Evolutionary conservation across 2,888 invertebrate species (phyloP).

Genomic region (Salpingus planirostris): DNA sequence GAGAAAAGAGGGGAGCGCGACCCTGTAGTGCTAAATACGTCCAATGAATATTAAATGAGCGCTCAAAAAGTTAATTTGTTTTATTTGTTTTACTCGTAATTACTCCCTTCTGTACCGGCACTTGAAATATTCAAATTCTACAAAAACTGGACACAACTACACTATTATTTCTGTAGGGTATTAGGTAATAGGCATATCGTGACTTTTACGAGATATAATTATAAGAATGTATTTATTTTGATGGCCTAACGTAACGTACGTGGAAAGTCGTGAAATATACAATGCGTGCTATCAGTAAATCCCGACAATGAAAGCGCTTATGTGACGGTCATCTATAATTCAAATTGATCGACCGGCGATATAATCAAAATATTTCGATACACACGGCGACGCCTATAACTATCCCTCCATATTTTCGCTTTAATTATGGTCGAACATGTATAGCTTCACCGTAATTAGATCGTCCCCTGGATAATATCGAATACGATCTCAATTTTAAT

Average conservation of each 20-base stretch:
- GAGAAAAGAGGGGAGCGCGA: constrained; percentile 15
- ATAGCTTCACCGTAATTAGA: constrained; percentile 12
- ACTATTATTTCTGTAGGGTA: too few species aligned
- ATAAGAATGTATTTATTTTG: too few species aligned
- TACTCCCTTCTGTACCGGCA: too few species aligned
- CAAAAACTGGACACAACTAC: too few species aligned
- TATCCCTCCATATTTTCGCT: constrained; percentile 11
- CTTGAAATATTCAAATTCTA: too few species aligned
- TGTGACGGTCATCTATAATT: constrained; percentile 17
- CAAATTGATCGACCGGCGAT: constrained; percentile 17
- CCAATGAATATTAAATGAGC: constrained; percentile 22
- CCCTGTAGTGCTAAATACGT: constrained; percentile 19
- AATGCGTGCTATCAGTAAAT: constrained; percentile 1
- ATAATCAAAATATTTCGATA: constrained; percentile 14
- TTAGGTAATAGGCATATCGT: too few species aligned
- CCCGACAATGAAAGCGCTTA: constrained; percentile 11
- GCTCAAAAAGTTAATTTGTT: constrained; percentile 19
- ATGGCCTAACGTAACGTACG: too few species aligned
- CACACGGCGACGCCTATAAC: constrained; percentile 9
- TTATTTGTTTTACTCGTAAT: constrained; percentile 19
- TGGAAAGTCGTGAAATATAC: too few species aligned
- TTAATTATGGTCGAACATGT: constrained; percentile 12
- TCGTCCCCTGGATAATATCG: constrained; percentile 14
- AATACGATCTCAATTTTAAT: constrained; percentile 16
- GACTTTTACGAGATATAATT: too few species aligned